phyloP scores from a whole-genome alignment of 2,113 vertebrate genomes.

The Halcyon senegalensis region DNA sequence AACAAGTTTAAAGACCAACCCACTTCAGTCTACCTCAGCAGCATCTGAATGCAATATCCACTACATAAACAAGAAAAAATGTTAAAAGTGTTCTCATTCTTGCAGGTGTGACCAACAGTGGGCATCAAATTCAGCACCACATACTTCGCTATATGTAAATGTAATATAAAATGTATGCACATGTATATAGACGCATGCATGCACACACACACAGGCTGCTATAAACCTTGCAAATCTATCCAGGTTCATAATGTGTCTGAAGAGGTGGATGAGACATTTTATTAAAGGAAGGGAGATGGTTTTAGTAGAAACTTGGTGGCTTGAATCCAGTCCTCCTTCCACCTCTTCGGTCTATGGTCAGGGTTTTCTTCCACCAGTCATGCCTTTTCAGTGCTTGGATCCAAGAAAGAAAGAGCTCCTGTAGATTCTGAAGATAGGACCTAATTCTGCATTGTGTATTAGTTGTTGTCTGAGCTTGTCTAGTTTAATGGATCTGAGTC shows the following conservation, averaged over 20 bases:
- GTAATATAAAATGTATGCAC: too few species aligned
- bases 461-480: conserved; percentile 1
- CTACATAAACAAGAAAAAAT: neutral
- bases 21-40: neutral
- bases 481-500: conserved; percentile 34
- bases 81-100: neutral
- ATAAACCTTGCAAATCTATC: neutral
- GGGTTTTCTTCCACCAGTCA: neutral
- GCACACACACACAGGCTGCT: neutral
- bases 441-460: neutral
- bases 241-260: neutral
- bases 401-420: conserved; percentile 61
- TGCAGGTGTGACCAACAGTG: neutral
- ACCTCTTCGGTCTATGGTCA: neutral
- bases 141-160: neutral
- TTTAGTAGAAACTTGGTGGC: neutral
- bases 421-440: conserved; percentile 29
- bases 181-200: too few species aligned
- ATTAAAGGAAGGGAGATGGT: neutral
- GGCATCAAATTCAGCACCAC: neutral
- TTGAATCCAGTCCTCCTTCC: neutral
- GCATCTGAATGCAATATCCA: neutral
- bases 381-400: neutral
- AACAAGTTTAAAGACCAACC: neutral
- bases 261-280: neutral